These are phyloP conservation scores for Lepisosteus osseus DNA, from an alignment of 2,113 vertebrate genomes.

Conservation along the genomic window DNA sequence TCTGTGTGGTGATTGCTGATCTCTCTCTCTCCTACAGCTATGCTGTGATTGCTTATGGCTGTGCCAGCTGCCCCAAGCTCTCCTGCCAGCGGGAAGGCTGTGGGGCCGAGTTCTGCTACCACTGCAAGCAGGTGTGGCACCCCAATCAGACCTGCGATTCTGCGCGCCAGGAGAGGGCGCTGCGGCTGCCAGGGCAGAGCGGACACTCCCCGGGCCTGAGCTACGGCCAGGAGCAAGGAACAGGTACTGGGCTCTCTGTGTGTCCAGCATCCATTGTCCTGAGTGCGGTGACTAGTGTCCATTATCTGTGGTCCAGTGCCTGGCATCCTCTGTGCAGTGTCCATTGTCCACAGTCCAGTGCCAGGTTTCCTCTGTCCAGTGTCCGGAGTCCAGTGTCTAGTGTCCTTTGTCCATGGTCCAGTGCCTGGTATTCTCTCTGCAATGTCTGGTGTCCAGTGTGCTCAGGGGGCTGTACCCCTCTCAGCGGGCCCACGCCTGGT, in stretches of 20 bases:
- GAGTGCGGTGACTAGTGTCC: background rate
- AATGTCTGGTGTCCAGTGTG: constrained; percentile 18
- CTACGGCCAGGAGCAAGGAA: constrained; percentile 89
- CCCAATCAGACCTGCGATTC: constrained; percentile 98
- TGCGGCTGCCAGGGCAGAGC: constrained; percentile 84
- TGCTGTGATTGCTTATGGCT: constrained; percentile 94
- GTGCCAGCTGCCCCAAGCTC: constrained; percentile 94
- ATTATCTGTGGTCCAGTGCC: background rate
- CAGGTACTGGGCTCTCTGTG: constrained; percentile 58
- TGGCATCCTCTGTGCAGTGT: constrained; percentile 4
- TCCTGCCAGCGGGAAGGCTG: constrained; percentile 92
- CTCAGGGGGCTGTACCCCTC: background rate
- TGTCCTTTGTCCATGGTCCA: constrained; percentile 20
- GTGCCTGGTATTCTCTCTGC: background rate
- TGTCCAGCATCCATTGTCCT: background rate
- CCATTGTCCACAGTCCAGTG: background rate
- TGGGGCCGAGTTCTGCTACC: constrained; percentile 96
- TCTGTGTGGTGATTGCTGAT: background rate
- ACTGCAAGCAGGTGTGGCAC: constrained; percentile 98
- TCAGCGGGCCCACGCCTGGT: background rate
- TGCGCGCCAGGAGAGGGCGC: constrained; percentile 89
- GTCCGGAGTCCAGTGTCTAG: background rate
- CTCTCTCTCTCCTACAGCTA: constrained; percentile 68
- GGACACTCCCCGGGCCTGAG: constrained; percentile 89
- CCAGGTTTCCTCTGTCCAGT: background rate